Percentiles rank a stretch among this genome's conserved stretches.
Evolutionary conservation across 1,140 invertebrate species (phyloP).

Genomic region (Linepithema humile): DNA sequence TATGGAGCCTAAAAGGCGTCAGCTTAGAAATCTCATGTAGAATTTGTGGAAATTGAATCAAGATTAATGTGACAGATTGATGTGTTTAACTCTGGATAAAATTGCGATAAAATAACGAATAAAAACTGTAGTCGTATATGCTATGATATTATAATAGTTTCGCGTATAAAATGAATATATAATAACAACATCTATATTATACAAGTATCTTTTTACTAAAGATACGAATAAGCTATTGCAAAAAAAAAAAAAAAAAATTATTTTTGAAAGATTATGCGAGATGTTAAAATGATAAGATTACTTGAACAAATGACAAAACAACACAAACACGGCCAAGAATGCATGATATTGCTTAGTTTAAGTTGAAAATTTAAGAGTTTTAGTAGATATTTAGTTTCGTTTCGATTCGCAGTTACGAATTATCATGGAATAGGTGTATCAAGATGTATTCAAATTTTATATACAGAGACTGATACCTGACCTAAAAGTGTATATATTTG

Average conservation of each 20-base stretch:
- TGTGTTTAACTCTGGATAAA: conserved; percentile 44
- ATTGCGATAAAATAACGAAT: conserved; percentile 50
- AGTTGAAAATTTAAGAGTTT: conserved; percentile 67
- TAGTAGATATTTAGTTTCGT: conserved; percentile 59
- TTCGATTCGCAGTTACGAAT: conserved; percentile 55
- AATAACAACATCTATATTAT: conserved; percentile 16
- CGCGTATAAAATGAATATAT: conserved; percentile 60
- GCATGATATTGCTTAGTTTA: conserved; percentile 66
- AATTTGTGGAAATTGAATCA: conserved; percentile 45
- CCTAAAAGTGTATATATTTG: conserved; percentile 79
- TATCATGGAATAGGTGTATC: conserved; percentile 56
- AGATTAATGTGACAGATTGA: conserved; percentile 57
- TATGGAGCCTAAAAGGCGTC: conserved; percentile 36
- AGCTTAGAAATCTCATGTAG: conserved; percentile 33
- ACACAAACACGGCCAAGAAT: conserved; percentile 63
- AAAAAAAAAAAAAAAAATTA: conserved; percentile 25
- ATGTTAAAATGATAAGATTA: conserved; percentile 15
- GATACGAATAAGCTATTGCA: conserved; percentile 1
- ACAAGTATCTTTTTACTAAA: conserved; percentile 48
- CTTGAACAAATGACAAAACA: conserved; percentile 55
- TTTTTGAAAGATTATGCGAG: conserved; percentile 42
- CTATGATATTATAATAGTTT: conserved; percentile 67
- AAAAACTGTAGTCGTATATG: conserved; percentile 58
- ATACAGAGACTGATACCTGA: conserved; percentile 81
- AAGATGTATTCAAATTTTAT: conserved; percentile 75